Conservation (phyloP, 1,140 invertebrate genomes). For the Rhopalosiphum padi region DNA sequence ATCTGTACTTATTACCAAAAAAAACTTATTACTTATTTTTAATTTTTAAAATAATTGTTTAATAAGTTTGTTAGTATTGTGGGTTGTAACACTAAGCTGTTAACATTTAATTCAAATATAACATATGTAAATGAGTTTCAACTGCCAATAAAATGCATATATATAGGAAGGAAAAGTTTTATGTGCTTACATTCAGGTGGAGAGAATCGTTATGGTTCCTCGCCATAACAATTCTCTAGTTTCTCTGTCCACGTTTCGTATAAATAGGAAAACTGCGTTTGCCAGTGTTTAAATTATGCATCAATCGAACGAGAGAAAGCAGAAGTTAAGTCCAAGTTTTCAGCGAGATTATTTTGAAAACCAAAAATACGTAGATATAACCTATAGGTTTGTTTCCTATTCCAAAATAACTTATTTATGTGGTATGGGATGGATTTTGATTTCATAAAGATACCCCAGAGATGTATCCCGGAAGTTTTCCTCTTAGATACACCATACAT, state of each 20-base stretch:
- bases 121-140: too few species aligned
- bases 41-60: too few species aligned
- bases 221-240: not conserved
- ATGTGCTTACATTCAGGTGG: not conserved
- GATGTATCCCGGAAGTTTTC: not conserved
- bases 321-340: constrained; percentile 17
- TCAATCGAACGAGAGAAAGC: not conserved
- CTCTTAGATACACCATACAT: not conserved
- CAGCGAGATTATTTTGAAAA: constrained; percentile 12
- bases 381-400: not conserved
- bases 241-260: not conserved
- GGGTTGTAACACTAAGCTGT: too few species aligned
- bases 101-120: too few species aligned
- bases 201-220: not conserved
- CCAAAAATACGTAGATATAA: not conserved
- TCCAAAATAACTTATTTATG: constrained; percentile 34
- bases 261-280: not conserved
- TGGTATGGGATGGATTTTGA: not conserved
- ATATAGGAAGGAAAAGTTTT: not conserved
- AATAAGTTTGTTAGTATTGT: too few species aligned
- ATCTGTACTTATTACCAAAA: too few species aligned
- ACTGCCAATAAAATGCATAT: too few species aligned
- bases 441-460: constrained; percentile 32
- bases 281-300: constrained; percentile 1
- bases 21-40: too few species aligned